A percentile compares a stretch with the other conserved stretches of the same genome.
These are phyloP conservation scores for Latrodectus elegans DNA, from an alignment of 2,888 invertebrate species.

Conservation along the genomic window DNA sequence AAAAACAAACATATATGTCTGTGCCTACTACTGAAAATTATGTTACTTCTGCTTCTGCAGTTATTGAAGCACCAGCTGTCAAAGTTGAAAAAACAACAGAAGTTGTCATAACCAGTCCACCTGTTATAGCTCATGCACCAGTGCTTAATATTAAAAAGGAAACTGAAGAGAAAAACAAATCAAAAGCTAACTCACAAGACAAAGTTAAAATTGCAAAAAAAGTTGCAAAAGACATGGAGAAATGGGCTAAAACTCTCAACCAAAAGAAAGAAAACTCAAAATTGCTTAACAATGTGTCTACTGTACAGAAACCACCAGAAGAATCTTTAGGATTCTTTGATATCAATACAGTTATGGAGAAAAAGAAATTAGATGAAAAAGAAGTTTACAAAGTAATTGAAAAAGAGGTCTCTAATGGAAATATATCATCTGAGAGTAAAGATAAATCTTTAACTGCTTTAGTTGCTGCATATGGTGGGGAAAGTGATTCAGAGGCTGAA, in stretches of 20 bases:
- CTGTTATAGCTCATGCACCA: slow-evolving; percentile 72
- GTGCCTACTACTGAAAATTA: slow-evolving; percentile 72
- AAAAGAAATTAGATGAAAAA: slow-evolving; percentile 9
- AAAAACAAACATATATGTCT: slow-evolving; percentile 75
- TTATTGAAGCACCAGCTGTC: slow-evolving; percentile 42
- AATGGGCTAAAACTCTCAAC: slow-evolving; percentile 97
- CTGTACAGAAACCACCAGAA: slow-evolving; percentile 1
- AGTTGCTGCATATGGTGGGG: slow-evolving; percentile 87
- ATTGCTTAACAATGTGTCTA: slow-evolving; percentile 71
- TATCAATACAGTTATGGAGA: neutral
- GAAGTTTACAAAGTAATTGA: slow-evolving; percentile 5
- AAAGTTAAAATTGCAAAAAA: slow-evolving; percentile 98
- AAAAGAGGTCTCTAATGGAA: slow-evolving; percentile 26
- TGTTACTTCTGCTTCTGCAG: slow-evolving; percentile 8
- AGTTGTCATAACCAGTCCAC: slow-evolving; percentile 54
- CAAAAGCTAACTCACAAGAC: slow-evolving; percentile 81
- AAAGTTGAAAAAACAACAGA: slow-evolving; percentile 39
- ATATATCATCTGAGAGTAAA: slow-evolving; percentile 20
- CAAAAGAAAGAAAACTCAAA: slow-evolving; percentile 88
- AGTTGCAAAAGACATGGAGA: slow-evolving; percentile 95
- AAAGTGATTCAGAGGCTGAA: slow-evolving; percentile 80
- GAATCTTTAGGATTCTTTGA: neutral
- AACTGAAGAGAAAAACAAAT: slow-evolving; percentile 43
- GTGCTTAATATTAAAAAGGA: slow-evolving; percentile 48
- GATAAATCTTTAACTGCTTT: slow-evolving; percentile 74